Evolutionary conservation across 37 sponge, comb jelly and placozoan genomes (phyloP).

Genomic region (Crambe crambe): DNA sequence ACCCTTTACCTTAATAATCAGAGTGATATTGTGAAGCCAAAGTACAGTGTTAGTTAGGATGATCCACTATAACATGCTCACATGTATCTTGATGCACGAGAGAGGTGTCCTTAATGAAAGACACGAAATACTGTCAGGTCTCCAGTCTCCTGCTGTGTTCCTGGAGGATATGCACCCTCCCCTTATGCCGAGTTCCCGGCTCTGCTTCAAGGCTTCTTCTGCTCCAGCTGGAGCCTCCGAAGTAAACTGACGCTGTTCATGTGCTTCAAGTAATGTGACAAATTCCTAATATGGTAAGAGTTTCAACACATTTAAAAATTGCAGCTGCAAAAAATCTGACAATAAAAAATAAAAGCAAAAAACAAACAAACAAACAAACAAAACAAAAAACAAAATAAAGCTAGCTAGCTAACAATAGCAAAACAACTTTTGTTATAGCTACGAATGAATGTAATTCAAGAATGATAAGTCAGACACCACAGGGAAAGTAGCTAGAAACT

Average conservation of each 20-base stretch:
- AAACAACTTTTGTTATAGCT: too few species aligned
- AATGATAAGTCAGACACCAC: not conserved
- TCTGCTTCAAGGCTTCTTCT: not conserved
- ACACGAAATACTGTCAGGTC: too few species aligned
- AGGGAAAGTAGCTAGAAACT: not conserved
- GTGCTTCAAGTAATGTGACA: not conserved
- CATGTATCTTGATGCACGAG: too few species aligned
- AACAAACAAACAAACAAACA: not conserved
- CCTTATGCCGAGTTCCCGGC: constrained; percentile 6
- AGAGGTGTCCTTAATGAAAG: too few species aligned
- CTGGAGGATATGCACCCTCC: constrained; percentile 16
- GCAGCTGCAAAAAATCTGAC: not conserved
- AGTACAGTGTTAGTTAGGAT: too few species aligned
- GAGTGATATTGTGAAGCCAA: too few species aligned
- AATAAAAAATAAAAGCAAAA: not conserved
- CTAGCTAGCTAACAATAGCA: too few species aligned
- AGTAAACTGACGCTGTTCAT: not conserved
- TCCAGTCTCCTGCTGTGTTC: constrained; percentile 22
- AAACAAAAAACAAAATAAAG: too few species aligned
- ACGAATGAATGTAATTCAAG: too few species aligned
- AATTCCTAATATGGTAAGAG: not conserved
- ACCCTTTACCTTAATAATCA: too few species aligned
- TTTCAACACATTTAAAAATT: not conserved
- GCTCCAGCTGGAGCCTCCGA: not conserved
- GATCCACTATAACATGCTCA: too few species aligned